Evolutionary conservation across 2,797 vertebrate species (phyloP).

Genomic region (Kryptopterus vitreolus): DNA sequence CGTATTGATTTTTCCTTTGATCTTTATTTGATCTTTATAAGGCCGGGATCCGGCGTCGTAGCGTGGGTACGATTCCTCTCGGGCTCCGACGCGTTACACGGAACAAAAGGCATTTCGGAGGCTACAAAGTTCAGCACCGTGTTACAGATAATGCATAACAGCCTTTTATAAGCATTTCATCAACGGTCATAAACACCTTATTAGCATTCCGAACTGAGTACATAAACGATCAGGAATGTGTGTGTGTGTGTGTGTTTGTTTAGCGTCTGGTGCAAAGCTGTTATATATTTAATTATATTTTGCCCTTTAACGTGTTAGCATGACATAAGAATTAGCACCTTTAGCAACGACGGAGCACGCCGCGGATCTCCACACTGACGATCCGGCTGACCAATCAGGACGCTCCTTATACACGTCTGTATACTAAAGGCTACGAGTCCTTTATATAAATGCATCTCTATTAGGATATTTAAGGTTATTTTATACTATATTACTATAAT

Average conservation of each 20-base stretch:
- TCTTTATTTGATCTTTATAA: conserved; percentile 30
- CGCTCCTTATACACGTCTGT: not conserved
- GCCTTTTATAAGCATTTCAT: conserved; percentile 5
- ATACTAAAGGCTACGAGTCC: not conserved
- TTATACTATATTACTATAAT: too few species aligned
- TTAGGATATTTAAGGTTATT: not conserved
- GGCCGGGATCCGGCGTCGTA: not conserved
- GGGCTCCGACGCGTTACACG: not conserved
- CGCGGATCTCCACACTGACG: not conserved
- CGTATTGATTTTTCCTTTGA: not conserved
- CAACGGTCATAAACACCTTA: not conserved
- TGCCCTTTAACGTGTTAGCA: not conserved
- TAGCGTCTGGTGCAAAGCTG: not conserved
- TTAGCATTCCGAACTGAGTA: too few species aligned
- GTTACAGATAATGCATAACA: conserved; percentile 17
- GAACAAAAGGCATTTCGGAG: not conserved
- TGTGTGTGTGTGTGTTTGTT: not conserved
- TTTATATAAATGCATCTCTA: not conserved
- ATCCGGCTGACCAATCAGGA: not conserved
- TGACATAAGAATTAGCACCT: not conserved
- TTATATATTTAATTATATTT: not conserved
- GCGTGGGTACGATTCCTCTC: not conserved
- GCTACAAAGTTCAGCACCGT: conserved; percentile 34
- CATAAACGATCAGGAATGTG: not conserved
- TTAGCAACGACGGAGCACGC: not conserved